phyloP scores from a whole-genome alignment of 1,140 invertebrate species.

The Tachypleus tridentatus region DNA sequence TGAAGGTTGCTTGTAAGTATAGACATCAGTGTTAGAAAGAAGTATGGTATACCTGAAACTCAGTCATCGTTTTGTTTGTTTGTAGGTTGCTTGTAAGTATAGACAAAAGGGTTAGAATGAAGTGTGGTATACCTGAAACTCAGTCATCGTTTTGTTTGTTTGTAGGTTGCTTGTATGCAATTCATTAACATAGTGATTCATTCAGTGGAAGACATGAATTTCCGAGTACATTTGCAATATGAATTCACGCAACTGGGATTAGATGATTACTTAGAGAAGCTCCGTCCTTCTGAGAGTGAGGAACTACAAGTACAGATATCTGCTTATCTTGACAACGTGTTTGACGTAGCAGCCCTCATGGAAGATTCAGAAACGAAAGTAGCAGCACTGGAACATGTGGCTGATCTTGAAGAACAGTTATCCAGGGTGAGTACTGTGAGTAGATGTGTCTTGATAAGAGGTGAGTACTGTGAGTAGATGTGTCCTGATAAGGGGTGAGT shows the following conservation, averaged over 20 bases:
- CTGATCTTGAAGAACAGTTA: slow-evolving; percentile 85
- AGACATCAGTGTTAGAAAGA: too few species aligned
- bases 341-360: slow-evolving; percentile 92
- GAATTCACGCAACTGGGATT: slow-evolving; percentile 93
- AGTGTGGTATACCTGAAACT: too few species aligned
- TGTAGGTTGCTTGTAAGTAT: slow-evolving; percentile 57
- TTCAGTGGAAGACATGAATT: slow-evolving; percentile 99
- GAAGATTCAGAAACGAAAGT: slow-evolving; percentile 97
- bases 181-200: slow-evolving; percentile 99
- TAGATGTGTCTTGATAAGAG: neutral
- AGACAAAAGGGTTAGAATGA: too few species aligned
- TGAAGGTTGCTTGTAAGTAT: slow-evolving; percentile 68
- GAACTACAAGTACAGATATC: slow-evolving; percentile 92
- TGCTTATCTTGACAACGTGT: slow-evolving; percentile 95
- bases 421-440: slow-evolving; percentile 57
- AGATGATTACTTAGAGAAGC: slow-evolving; percentile 87
- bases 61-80: neutral
- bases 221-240: slow-evolving; percentile 93
- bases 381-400: slow-evolving; percentile 77
- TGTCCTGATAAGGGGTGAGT: too few species aligned
- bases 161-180: slow-evolving; percentile 92
- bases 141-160: neutral
- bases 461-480: neutral
- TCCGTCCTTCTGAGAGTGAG: slow-evolving; percentile 88
- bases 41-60: too few species aligned